Conservation (phyloP, 2,797 vertebrate genomes). For the Scarus forsteni region DNA sequence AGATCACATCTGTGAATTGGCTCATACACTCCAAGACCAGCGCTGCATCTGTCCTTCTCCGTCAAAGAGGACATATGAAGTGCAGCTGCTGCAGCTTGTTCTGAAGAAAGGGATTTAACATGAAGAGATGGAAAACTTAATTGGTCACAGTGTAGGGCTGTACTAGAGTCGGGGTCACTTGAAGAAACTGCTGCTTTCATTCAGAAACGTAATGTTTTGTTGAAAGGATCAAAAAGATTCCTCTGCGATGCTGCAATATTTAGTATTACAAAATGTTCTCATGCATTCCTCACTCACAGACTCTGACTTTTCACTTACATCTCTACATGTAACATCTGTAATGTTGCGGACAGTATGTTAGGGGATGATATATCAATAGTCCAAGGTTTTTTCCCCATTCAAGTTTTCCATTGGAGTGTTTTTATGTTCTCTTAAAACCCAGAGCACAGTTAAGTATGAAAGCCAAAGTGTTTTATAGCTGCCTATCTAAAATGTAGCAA, state of each 20-base stretch:
- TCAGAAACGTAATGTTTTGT: conserved; percentile 34
- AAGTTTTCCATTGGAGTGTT: conserved; percentile 16
- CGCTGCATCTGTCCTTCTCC: conserved; percentile 20
- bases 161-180: conserved; percentile 28
- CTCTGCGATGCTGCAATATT: conserved; percentile 26
- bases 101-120: conserved; percentile 53
- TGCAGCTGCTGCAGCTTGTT: conserved; percentile 1
- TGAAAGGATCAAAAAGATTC: conserved; percentile 19
- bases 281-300: neutral
- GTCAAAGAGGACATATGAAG: conserved; percentile 29
- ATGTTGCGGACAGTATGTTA: conserved; percentile 11
- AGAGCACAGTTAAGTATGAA: conserved; percentile 8
- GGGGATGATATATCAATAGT: conserved; percentile 45
- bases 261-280: conserved; percentile 10
- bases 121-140: conserved; percentile 32
- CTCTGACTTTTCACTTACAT: neutral
- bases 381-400: conserved; percentile 11
- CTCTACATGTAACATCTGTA: conserved; percentile 30
- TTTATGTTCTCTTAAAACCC: conserved; percentile 6
- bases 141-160: conserved; percentile 46
- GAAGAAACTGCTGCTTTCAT: neutral
- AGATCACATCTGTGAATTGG: conserved; percentile 54
- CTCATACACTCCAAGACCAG: conserved; percentile 31
- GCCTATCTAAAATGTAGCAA: too few species aligned
- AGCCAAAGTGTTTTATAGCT: neutral